Conservation (phyloP, 1,140 invertebrate species). For the Euwallacea similis region DNA sequence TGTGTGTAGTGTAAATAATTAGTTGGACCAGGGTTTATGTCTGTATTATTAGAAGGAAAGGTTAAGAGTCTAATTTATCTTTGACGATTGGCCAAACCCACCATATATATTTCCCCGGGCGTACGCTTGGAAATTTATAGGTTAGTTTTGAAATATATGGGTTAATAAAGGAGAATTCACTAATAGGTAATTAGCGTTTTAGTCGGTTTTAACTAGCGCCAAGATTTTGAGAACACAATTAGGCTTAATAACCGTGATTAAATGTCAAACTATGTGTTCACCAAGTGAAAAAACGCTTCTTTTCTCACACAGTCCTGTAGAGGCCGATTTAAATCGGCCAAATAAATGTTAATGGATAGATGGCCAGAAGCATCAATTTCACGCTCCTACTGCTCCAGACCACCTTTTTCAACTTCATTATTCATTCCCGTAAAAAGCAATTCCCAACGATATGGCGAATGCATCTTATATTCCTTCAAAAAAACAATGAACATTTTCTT, state of each 20-base stretch:
- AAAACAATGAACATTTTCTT: too few relatives aligned
- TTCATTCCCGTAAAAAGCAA: too few relatives aligned
- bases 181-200: neutral
- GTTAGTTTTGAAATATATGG: constrained; percentile 7
- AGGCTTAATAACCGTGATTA: neutral
- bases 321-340: too few relatives aligned
- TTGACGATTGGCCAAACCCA: constrained; percentile 6
- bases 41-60: constrained; percentile 8
- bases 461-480: too few relatives aligned
- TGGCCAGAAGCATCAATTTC: too few relatives aligned
- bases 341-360: too few relatives aligned
- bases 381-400: too few relatives aligned
- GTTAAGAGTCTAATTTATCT: constrained; percentile 13
- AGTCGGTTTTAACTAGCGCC: neutral
- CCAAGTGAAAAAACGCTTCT: too few relatives aligned
- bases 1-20: neutral
- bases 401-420: too few relatives aligned
- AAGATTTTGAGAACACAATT: neutral
- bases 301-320: too few relatives aligned
- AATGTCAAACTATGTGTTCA: too few relatives aligned
- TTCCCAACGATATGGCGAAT: too few relatives aligned
- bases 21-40: neutral
- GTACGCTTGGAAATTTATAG: constrained; percentile 1
- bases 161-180: neutral
- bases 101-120: neutral